Conservation (phyloP, 2,113 vertebrate genomes). For the Notiomystis cincta region DNA sequence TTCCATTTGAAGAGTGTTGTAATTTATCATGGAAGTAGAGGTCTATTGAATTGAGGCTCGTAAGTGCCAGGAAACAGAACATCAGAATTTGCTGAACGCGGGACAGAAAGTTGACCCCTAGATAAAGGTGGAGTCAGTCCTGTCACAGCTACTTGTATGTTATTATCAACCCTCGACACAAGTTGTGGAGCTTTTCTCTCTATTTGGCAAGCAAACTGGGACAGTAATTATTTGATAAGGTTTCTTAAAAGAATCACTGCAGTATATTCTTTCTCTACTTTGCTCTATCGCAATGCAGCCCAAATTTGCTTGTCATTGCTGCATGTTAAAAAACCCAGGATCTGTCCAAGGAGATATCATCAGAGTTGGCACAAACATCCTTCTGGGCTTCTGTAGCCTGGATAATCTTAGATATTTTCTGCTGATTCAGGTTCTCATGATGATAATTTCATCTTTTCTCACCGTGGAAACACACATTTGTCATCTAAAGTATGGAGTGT, state of each 20-base stretch:
- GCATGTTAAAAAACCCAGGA: not conserved
- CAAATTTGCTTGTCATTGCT: not conserved
- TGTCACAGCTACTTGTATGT: not conserved
- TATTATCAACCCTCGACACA: not conserved
- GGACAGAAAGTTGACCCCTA: not conserved
- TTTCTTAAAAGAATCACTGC: not conserved
- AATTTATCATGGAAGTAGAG: not conserved
- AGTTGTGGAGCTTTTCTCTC: not conserved
- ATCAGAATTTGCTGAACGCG: not conserved
- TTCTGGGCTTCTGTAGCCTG: not conserved
- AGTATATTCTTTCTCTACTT: not conserved
- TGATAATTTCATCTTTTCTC: not conserved
- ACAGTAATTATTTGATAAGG: not conserved
- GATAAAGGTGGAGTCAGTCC: not conserved
- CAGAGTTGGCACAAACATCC: not conserved
- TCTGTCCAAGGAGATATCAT: not conserved
- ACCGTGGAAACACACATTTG: not conserved
- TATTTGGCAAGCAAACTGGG: not conserved
- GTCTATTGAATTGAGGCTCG: not conserved
- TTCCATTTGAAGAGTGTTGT: constrained; percentile 1
- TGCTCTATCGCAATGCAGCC: not conserved
- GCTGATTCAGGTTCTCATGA: not conserved
- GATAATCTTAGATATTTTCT: not conserved
- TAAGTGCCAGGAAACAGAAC: not conserved
- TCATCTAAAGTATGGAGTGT: not conserved